Percentiles rank a stretch among this genome's conserved stretches.
Evolutionary conservation across 2,797 vertebrate species (phyloP).

Genomic region (Sorex maritimensis): DNA sequence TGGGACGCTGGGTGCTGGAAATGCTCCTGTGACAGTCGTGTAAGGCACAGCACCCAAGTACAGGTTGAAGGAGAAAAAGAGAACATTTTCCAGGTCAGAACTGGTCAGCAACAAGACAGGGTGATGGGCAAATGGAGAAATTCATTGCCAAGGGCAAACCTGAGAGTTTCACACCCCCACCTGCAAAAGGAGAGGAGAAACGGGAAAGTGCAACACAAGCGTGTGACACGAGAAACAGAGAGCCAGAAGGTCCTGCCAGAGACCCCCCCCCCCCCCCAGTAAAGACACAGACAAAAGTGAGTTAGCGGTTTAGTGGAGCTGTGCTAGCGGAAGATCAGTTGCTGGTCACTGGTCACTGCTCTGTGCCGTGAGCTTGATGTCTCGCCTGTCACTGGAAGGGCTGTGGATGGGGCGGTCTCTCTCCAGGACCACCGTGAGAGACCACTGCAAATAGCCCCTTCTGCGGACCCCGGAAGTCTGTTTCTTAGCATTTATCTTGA

Average conservation of each 20-base stretch:
- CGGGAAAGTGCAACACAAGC: background rate
- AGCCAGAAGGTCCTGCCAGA: constrained; percentile 16
- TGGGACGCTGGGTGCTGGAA: too few species aligned
- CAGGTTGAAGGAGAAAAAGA: background rate
- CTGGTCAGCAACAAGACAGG: constrained; percentile 17
- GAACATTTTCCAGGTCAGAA: constrained; percentile 49
- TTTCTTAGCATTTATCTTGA: constrained; percentile 70
- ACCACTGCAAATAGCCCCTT: constrained; percentile 68
- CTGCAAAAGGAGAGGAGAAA: constrained; percentile 19
- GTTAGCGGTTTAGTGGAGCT: background rate
- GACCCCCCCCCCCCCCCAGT: background rate
- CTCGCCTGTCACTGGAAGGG: background rate
- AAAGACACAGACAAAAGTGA: constrained; percentile 28
- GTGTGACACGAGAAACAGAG: constrained; percentile 4
- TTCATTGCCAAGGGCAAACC: constrained; percentile 40
- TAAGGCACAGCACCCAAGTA: too few species aligned
- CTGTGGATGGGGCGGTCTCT: background rate
- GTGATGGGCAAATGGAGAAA: constrained; percentile 39
- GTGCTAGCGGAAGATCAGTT: constrained; percentile 7
- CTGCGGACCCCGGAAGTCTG: constrained; percentile 67
- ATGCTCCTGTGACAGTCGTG: too few species aligned
- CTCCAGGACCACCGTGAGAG: background rate
- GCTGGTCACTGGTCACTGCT: background rate
- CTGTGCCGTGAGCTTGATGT: background rate
- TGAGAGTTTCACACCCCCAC: constrained; percentile 20